A percentile compares a stretch with the other conserved stretches of the same genome.
These are phyloP conservation scores for Nebria salina DNA, from an alignment of 2,888 invertebrate species.

Conservation along the genomic window DNA sequence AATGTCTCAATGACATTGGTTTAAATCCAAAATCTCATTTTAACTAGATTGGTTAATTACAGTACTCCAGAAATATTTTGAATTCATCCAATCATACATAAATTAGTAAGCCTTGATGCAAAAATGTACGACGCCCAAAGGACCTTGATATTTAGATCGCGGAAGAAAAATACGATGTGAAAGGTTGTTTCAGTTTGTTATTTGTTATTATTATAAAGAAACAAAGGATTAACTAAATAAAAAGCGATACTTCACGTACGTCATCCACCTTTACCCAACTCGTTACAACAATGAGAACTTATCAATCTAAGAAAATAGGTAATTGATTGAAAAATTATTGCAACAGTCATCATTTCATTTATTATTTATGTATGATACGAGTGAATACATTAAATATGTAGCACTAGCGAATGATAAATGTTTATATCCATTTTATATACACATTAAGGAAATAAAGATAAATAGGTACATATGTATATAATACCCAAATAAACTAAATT, in stretches of 20 bases:
- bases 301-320: neutral
- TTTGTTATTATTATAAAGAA: slow-evolving; percentile 5
- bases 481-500: too few species aligned
- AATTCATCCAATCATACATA: too few species aligned
- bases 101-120: neutral
- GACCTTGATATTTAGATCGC: slow-evolving; percentile 16
- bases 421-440: too few species aligned
- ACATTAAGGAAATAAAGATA: too few species aligned
- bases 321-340: neutral
- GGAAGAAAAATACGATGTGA: neutral
- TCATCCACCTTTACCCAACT: too few species aligned
- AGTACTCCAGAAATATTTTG: too few species aligned
- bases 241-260: too few species aligned
- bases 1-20: neutral
- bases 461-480: too few species aligned
- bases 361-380: slow-evolving; percentile 12
- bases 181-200: neutral
- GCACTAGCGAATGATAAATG: too few species aligned
- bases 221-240: neutral
- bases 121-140: slow-evolving; percentile 7
- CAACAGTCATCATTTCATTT: slow-evolving; percentile 11
- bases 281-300: too few species aligned
- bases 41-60: neutral
- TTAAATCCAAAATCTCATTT: neutral
- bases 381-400: slow-evolving; percentile 2